phyloP scores from a whole-genome alignment of 2,113 vertebrate genomes.

The Bubo scandiacus region DNA sequence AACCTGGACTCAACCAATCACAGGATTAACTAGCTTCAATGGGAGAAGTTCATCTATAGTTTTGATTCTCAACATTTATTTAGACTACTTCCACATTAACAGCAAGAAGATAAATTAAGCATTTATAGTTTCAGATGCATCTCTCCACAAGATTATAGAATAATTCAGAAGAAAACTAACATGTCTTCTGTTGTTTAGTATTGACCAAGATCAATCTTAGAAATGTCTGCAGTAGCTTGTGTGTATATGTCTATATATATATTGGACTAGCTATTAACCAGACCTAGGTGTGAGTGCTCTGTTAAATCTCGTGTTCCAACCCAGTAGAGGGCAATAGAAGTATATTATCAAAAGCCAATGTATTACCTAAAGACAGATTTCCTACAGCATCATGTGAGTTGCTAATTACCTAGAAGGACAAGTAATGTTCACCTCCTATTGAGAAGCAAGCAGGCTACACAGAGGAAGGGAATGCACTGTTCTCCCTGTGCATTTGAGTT shows the following conservation, averaged over 20 bases:
- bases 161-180: not conserved
- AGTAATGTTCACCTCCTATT: not conserved
- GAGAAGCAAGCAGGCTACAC: not conserved
- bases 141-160: not conserved
- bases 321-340: constrained; percentile 48
- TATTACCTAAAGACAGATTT: not conserved
- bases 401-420: not conserved
- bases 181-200: not conserved
- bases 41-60: not conserved
- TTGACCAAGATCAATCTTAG: not conserved
- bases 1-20: not conserved
- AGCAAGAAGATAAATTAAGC: not conserved
- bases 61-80: not conserved
- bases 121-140: not conserved
- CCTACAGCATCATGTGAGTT: not conserved
- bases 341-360: not conserved
- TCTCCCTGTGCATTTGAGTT: not conserved
- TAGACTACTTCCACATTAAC: not conserved
- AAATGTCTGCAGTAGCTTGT: not conserved
- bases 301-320: not conserved
- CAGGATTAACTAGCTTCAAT: not conserved
- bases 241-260: not conserved
- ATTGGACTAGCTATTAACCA: not conserved
- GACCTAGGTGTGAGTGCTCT: not conserved
- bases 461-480: not conserved